Evolutionary conservation across 1,140 invertebrate species (phyloP).

Genomic region (Archivesica marissinica): DNA sequence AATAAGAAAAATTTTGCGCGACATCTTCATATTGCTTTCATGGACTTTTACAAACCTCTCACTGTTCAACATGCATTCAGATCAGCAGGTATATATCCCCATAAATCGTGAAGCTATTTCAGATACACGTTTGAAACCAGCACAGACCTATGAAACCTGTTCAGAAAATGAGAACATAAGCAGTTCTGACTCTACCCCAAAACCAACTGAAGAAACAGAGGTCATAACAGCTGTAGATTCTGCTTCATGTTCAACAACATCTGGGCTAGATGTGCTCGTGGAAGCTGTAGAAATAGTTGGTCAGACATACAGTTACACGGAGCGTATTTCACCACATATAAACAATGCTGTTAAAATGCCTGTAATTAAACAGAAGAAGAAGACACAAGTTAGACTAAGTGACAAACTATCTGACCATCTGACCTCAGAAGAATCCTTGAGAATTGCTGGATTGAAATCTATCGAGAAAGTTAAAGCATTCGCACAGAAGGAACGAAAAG

Average conservation of each 20-base stretch:
- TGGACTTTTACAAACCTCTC: conserved; percentile 63
- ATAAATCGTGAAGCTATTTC: conserved; percentile 27
- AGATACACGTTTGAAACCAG: conserved; percentile 12
- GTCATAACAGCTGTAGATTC: no score
- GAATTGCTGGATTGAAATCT: background rate
- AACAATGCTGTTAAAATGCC: background rate
- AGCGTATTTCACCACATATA: background rate
- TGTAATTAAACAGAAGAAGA: background rate
- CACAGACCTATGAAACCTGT: conserved; percentile 31
- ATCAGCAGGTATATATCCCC: conserved; percentile 48
- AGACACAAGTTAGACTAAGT: background rate
- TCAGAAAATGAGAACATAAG: background rate
- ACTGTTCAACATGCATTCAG: conserved; percentile 63
- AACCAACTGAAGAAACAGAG: no score
- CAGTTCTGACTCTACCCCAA: no score
- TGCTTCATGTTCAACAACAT: no score
- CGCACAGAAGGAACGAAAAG: background rate
- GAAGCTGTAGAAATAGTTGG: background rate
- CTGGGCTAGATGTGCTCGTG: background rate
- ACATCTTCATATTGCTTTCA: conserved; percentile 62
- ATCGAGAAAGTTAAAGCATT: background rate
- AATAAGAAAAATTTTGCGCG: conserved; percentile 64
- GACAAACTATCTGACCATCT: background rate
- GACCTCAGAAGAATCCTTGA: background rate
- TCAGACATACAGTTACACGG: background rate